Base-by-base conservation (phyloP, 2,888 invertebrate genomes). In the Tipula unca region DNA sequence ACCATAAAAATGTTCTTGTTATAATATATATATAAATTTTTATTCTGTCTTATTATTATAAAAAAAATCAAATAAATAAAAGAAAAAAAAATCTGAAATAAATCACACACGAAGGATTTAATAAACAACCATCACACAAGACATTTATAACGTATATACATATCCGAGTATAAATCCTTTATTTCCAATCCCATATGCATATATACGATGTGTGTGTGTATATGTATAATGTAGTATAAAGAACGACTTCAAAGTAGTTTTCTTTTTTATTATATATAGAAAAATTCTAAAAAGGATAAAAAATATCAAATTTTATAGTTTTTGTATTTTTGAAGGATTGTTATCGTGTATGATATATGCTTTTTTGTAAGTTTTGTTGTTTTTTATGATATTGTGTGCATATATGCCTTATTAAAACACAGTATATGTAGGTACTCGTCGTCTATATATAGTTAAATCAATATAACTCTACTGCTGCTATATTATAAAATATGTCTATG, bases 1-100 rank as follows among this genome's bases (percentile, higher is more conserved):
- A 69, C 69, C 69, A 69, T 69, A 69, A 69, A 69, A 69, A 69
- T n/a, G n/a, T 69, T 69, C 69, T 69, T 69, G 69, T 69, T 69
- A 69, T 69, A 69, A 10, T n/a, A n/a, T n/a, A n/a, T n/a, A n/a
- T n/a, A 69, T 69, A 69, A 20, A 69, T 69, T 69, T 69, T 69
- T 69, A 69, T 69, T 25, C 69, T 69, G 25, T 25, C 69, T 69
- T 69, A 69, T 25, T 69, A 69, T 25, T 69, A 69, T 25, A n/a
- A 48, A 25, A 69, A 69, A 69, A 69, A 69, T 25, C 20, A 25
- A 69, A 69, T 25, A 69, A 25, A 69, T 25, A 69, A 69, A 69
- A n/a, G n/a, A n/a, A 48, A 69, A 10, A 69, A 69, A 48, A 69
- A 25, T 69, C 25, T 69, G 69, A 69, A 69, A 69, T 69, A 69